These are phyloP conservation scores for Polypedilum vanderplanki DNA, from an alignment of 1,140 invertebrate genomes.

Conservation along the genomic window DNA sequence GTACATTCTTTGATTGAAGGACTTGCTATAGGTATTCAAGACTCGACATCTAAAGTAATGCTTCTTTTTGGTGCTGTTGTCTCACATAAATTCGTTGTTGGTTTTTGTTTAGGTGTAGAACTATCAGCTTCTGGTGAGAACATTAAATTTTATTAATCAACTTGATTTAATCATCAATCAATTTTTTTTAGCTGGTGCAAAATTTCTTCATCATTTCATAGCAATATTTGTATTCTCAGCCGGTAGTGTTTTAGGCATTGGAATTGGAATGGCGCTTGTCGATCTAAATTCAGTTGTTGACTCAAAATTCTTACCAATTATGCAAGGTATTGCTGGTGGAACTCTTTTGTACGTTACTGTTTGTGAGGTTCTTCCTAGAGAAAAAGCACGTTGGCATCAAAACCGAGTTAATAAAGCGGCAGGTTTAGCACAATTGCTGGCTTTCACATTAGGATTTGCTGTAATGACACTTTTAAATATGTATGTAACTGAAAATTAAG, in stretches of 20 bases:
- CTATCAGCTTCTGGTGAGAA: slow-evolving; percentile 51
- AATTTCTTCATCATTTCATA: slow-evolving; percentile 48
- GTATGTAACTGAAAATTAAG: slow-evolving; percentile 39
- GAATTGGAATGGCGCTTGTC: slow-evolving; percentile 54
- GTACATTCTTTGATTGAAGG: slow-evolving; percentile 75
- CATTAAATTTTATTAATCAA: too few relatives aligned
- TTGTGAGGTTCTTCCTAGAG: slow-evolving; percentile 80
- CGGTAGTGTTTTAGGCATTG: slow-evolving; percentile 60
- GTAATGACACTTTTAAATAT: slow-evolving; percentile 52
- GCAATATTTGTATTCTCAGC: slow-evolving; percentile 57
- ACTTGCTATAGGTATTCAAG: slow-evolving; percentile 71
- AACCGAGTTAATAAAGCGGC: slow-evolving; percentile 45
- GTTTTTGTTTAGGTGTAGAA: slow-evolving; percentile 68
- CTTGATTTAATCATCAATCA: too few relatives aligned
- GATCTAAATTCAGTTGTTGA: slow-evolving; percentile 40
- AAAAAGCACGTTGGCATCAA: slow-evolving; percentile 60
- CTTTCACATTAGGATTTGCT: slow-evolving; percentile 52
- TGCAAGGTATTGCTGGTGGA: slow-evolving; percentile 76
- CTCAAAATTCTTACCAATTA: slow-evolving; percentile 47
- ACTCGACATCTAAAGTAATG: slow-evolving; percentile 53
- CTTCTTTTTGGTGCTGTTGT: slow-evolving; percentile 62
- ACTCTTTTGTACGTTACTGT: slow-evolving; percentile 89
- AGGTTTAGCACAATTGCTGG: slow-evolving; percentile 54
- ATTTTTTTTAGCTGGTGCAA: slow-evolving; percentile 42
- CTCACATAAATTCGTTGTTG: slow-evolving; percentile 71